A percentile compares a stretch with the other conserved stretches of the same genome.
phyloP scores from a whole-genome alignment of 2,113 vertebrate species.

The Struthidea cinerea region DNA sequence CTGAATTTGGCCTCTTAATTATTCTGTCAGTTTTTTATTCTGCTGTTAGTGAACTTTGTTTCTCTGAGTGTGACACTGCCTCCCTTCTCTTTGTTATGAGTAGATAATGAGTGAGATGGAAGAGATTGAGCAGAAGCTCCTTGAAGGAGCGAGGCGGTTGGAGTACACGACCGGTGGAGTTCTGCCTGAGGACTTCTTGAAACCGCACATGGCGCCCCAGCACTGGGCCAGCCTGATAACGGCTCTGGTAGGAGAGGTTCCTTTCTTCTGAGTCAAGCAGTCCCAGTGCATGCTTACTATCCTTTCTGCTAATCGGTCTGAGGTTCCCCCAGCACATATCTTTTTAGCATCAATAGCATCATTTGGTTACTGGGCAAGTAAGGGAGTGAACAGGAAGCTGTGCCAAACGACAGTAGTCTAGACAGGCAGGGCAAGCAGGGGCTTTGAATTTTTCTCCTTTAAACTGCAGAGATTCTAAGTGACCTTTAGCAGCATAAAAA shows the following conservation, averaged over 20 bases:
- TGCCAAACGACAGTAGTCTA: background rate
- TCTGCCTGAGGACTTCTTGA: conserved; percentile 72
- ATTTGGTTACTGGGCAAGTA: background rate
- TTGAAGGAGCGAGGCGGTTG: conserved; percentile 45
- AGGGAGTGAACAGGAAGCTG: background rate
- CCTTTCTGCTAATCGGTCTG: background rate
- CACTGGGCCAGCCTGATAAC: conserved; percentile 79
- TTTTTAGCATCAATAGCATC: background rate
- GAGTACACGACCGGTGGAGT: conserved; percentile 75
- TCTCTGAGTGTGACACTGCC: background rate
- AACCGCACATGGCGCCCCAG: conserved; percentile 58
- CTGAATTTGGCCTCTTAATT: background rate
- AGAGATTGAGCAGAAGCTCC: conserved; percentile 59
- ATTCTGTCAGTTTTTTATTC: background rate
- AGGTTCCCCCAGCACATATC: background rate
- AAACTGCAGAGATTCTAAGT: background rate
- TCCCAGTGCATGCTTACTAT: background rate
- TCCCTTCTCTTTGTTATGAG: background rate
- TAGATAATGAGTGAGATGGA: conserved; percentile 77
- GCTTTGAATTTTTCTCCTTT: background rate
- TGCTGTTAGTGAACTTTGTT: background rate
- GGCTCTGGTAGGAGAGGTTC: conserved; percentile 15
- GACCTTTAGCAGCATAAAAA: background rate
- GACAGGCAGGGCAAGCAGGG: background rate
- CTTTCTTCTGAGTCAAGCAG: background rate